Evolutionary conservation across 2,888 invertebrate genomes (phyloP).

Genomic region (Diabrotica balteata): DNA sequence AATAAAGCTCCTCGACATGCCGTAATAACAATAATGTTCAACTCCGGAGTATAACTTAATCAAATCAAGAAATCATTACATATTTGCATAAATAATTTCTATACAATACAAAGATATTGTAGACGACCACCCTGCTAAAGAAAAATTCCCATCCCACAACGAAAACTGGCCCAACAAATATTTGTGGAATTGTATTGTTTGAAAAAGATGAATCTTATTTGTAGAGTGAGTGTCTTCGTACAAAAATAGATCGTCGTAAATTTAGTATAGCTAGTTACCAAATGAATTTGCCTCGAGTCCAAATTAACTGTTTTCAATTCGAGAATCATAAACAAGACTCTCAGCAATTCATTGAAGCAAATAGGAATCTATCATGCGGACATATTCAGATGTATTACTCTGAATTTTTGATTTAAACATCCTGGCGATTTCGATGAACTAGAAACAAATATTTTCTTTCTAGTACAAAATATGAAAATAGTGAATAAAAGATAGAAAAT

Average conservation of each 20-base stretch:
- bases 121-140: no score
- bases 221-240: slow-evolving; percentile 39
- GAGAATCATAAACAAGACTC: slow-evolving; percentile 32
- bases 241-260: slow-evolving; percentile 43
- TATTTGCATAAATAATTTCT: no score
- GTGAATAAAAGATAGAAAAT: not conserved
- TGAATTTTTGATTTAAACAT: not conserved
- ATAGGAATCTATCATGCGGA: slow-evolving; percentile 10
- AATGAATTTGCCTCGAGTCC: slow-evolving; percentile 23
- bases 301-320: slow-evolving; percentile 33
- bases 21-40: no score
- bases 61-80: no score
- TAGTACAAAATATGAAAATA: not conserved
- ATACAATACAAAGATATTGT: not conserved
- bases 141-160: no score
- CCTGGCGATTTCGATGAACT: not conserved
- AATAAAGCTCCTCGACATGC: no score
- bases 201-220: slow-evolving; percentile 16
- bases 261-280: slow-evolving; percentile 39
- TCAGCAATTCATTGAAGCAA: slow-evolving; percentile 27
- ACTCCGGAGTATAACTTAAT: no score
- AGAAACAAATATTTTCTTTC: not conserved
- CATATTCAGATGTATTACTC: not conserved
- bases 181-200: not conserved
- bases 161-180: not conserved